phyloP scores from a whole-genome alignment of 37 sponge, comb jelly and placozoan species.

The Amphimedon queenslandica region DNA sequence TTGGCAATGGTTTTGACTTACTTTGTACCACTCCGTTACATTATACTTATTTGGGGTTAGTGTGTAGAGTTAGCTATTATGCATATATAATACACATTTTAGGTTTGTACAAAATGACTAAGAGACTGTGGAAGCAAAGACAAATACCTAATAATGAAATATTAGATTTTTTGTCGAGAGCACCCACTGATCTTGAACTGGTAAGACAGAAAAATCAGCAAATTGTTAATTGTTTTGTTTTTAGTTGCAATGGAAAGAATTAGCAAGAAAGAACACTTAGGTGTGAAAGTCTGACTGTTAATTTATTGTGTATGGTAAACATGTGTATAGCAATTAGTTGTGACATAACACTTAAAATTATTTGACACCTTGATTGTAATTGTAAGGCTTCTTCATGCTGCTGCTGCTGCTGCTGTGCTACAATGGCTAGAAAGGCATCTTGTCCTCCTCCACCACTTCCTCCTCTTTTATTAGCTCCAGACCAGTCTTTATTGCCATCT shows the following conservation, averaged over 20 bases:
- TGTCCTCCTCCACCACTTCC: no score
- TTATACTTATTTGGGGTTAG: constrained; percentile 69
- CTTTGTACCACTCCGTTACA: constrained; percentile 70
- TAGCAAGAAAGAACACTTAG: no score
- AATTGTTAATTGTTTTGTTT: not conserved
- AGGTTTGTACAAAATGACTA: constrained; percentile 92
- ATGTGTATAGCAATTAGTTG: no score
- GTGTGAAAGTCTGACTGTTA: no score
- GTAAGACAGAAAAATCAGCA: constrained; percentile 6
- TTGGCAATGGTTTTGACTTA: constrained; percentile 58
- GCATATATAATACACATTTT: not conserved
- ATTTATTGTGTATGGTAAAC: no score
- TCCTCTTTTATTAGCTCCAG: no score
- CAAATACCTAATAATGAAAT: constrained; percentile 86
- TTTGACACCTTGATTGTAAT: no score
- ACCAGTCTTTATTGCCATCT: no score
- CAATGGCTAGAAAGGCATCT: no score
- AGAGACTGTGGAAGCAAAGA: constrained; percentile 70
- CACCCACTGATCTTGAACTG: constrained; percentile 76
- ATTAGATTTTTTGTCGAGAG: constrained; percentile 77
- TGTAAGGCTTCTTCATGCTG: no score
- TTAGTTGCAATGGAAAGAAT: not conserved
- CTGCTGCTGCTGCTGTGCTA: no score
- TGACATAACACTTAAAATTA: no score
- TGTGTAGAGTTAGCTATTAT: not conserved